Evolutionary conservation across 2,113 vertebrate species (phyloP).

Genomic region (Scalopus aquaticus): DNA sequence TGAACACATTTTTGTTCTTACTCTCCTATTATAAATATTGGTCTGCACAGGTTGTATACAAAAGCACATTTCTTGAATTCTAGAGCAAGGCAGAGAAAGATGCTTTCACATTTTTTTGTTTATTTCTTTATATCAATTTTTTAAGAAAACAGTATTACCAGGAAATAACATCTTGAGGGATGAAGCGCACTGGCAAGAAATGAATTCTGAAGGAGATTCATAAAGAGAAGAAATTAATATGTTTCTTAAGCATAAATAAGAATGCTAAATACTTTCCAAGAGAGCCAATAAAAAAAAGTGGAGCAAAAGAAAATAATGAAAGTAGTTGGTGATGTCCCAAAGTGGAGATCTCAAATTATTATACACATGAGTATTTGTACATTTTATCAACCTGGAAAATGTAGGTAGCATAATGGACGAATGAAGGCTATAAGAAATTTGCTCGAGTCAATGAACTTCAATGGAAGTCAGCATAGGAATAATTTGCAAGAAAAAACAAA

Average conservation of each 20-base stretch:
- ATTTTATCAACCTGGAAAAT: background rate
- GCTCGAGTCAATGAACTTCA: constrained; percentile 26
- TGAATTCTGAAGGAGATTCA: constrained; percentile 1
- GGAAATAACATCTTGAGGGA: background rate
- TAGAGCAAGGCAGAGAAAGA: background rate
- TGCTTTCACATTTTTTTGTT: background rate
- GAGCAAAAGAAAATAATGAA: background rate
- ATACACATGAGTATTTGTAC: background rate
- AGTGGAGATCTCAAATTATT: background rate
- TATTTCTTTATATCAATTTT: background rate
- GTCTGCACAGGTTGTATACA: background rate
- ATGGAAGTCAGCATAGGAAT: background rate
- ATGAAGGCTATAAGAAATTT: background rate
- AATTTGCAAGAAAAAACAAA: constrained; percentile 11
- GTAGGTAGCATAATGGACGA: background rate
- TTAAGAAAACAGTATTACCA: background rate
- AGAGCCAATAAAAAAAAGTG: background rate
- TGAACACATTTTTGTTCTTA: background rate
- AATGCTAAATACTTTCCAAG: background rate
- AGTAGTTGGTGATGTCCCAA: background rate
- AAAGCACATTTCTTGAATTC: constrained; percentile 6
- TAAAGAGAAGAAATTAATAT: constrained; percentile 8
- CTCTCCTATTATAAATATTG: background rate
- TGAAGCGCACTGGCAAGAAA: background rate
- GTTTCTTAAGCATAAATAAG: background rate